Conservation (phyloP, 2,113 vertebrate species). For the Nannobrachium achirus region DNA sequence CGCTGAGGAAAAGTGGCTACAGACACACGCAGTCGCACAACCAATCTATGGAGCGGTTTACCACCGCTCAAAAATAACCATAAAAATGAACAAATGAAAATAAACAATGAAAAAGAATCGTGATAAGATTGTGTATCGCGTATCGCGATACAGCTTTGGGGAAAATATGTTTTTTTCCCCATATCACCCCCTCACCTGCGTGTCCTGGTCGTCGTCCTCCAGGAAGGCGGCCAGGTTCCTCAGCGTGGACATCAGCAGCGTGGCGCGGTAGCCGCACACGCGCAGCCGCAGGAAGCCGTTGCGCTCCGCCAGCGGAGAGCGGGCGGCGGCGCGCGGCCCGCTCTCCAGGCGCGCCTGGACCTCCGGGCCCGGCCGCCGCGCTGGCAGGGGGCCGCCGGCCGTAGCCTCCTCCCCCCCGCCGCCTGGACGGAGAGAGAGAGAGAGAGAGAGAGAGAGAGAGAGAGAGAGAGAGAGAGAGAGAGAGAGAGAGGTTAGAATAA, state of each 20-base stretch:
- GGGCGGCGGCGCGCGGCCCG: constrained; percentile 86
- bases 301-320: constrained; percentile 89
- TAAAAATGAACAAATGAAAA: too few species aligned
- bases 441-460: constrained; percentile 1
- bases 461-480: neutral
- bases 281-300: constrained; percentile 95
- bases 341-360: constrained; percentile 90
- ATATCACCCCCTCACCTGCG: too few species aligned
- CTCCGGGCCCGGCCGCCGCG: too few species aligned
- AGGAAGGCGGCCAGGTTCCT: constrained; percentile 92
- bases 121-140: too few species aligned
- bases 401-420: constrained; percentile 8
- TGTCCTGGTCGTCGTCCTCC: constrained; percentile 90
- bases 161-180: too few species aligned
- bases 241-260: constrained; percentile 91
- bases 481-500: neutral
- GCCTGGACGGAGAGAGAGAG: constrained; percentile 21
- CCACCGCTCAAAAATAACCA: too few species aligned
- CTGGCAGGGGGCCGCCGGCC: too few species aligned
- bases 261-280: constrained; percentile 88
- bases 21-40: too few species aligned
- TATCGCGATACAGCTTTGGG: too few species aligned
- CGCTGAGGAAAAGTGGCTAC: too few species aligned
- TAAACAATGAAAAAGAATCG: too few species aligned
- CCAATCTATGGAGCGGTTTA: too few species aligned